phyloP scores from a whole-genome alignment of 2,113 vertebrate genomes.

The Mesocricetus auratus region DNA sequence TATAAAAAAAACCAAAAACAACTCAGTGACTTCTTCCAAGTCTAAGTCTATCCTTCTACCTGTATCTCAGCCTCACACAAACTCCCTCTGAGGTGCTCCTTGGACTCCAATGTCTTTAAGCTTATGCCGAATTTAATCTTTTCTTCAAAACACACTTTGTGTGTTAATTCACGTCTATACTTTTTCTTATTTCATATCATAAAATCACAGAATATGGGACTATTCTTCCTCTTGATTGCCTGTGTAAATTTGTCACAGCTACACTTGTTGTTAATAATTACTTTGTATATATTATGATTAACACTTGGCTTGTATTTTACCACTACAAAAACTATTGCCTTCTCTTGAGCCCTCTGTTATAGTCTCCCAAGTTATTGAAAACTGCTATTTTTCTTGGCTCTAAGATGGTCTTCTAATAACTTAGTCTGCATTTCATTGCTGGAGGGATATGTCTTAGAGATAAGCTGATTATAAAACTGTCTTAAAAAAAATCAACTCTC shows the following conservation, averaged over 20 bases:
- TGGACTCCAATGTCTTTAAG: not conserved
- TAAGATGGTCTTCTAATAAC: not conserved
- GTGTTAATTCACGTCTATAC: not conserved
- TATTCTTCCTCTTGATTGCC: not conserved
- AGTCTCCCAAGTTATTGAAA: not conserved
- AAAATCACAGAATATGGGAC: not conserved
- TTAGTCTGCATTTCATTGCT: not conserved
- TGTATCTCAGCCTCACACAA: not conserved
- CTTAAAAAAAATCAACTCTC: too few relatives aligned
- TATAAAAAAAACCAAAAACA: not conserved
- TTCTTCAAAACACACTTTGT: not conserved
- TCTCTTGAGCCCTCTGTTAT: not conserved
- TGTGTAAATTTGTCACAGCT: not conserved
- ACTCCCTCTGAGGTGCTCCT: not conserved
- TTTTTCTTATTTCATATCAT: not conserved
- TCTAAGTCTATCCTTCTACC: not conserved
- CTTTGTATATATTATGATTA: not conserved
- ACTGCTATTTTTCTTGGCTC: not conserved
- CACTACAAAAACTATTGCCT: not conserved
- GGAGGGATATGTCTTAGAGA: not conserved
- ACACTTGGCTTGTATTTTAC: not conserved
- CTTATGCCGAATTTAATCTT: not conserved
- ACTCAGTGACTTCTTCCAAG: not conserved
- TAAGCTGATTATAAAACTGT: not conserved
- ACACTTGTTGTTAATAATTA: not conserved